These are phyloP conservation scores for Lepidurus packardi DNA, from an alignment of 1,140 invertebrate species.

Conservation along the genomic window DNA sequence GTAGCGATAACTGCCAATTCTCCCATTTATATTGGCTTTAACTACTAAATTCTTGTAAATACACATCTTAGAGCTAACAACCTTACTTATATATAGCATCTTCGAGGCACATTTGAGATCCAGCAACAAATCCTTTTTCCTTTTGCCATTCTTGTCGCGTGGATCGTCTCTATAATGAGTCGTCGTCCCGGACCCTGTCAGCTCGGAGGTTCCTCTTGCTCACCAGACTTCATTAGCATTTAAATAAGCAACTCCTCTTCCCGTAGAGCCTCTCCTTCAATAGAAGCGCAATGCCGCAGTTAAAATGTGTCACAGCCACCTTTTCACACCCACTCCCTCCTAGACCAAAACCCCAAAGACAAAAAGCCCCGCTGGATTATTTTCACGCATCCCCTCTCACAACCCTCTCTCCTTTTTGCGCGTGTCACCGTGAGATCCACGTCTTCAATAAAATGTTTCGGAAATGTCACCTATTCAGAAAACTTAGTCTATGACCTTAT, in stretches of 20 bases:
- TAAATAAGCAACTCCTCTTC: neutral
- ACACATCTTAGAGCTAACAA: too few relatives aligned
- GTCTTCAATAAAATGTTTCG: neutral
- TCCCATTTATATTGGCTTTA: too few relatives aligned
- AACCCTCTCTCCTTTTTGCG: neutral
- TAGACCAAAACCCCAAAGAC: neutral
- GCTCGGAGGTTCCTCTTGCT: neutral
- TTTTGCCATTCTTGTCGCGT: slow-evolving; percentile 8
- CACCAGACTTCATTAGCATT: slow-evolving; percentile 7
- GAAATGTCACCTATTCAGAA: neutral
- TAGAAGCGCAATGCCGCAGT: neutral
- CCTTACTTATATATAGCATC: too few relatives aligned
- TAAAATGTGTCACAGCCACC: neutral
- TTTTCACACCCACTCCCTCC: neutral
- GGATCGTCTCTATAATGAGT: slow-evolving; percentile 19
- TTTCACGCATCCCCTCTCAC: neutral
- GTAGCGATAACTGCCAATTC: too few relatives aligned
- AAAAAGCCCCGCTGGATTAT: slow-evolving; percentile 1
- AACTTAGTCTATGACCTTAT: neutral
- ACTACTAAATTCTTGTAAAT: too few relatives aligned
- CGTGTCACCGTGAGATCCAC: neutral
- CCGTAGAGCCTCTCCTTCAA: neutral
- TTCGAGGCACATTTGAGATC: too few relatives aligned
- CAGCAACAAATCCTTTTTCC: too few relatives aligned
- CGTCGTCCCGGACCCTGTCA: neutral